Percentiles rank a stretch among this genome's conserved stretches.
Conservation (phyloP, 2,888 invertebrate genomes). For the Neria commutata region DNA sequence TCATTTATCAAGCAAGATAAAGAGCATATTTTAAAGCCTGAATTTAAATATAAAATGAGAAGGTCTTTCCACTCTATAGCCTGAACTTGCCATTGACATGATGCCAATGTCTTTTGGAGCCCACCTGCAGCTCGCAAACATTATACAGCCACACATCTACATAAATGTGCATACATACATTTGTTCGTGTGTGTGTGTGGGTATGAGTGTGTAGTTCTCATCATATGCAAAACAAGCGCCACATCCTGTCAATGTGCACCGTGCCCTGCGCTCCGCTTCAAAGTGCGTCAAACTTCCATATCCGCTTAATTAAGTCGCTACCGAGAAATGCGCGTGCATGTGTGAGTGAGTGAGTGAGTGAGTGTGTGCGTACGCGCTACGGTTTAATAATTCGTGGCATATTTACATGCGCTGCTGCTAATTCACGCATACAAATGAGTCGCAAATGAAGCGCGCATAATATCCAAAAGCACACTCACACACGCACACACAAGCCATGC, state of each 20-base stretch:
- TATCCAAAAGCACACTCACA: slow-evolving; percentile 10
- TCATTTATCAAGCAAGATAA: no score
- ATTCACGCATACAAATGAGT: slow-evolving; percentile 28
- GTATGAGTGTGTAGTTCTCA: slow-evolving; percentile 7
- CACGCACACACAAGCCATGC: neutral
- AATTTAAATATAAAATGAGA: no score
- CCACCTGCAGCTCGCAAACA: no score
- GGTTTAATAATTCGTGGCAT: slow-evolving; percentile 35
- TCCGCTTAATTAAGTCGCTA: slow-evolving; percentile 52
- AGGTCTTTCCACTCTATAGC: no score
- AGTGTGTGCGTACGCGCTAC: no score
- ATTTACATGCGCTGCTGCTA: slow-evolving; percentile 24
- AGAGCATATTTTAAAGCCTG: no score
- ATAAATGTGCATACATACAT: neutral
- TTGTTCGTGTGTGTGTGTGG: neutral
- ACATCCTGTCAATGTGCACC: neutral
- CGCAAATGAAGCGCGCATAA: slow-evolving; percentile 34
- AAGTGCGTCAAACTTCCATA: slow-evolving; percentile 22
- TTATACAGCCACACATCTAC: neutral
- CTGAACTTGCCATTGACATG: no score
- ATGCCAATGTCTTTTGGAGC: no score
- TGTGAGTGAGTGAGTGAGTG: no score
- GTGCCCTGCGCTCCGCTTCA: slow-evolving; percentile 10
- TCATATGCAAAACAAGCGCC: slow-evolving; percentile 9
- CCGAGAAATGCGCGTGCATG: slow-evolving; percentile 25